A percentile compares a stretch with the other conserved stretches of the same genome.
Conservation (phyloP, 2,113 vertebrate genomes). For the Trogon melanurus region DNA sequence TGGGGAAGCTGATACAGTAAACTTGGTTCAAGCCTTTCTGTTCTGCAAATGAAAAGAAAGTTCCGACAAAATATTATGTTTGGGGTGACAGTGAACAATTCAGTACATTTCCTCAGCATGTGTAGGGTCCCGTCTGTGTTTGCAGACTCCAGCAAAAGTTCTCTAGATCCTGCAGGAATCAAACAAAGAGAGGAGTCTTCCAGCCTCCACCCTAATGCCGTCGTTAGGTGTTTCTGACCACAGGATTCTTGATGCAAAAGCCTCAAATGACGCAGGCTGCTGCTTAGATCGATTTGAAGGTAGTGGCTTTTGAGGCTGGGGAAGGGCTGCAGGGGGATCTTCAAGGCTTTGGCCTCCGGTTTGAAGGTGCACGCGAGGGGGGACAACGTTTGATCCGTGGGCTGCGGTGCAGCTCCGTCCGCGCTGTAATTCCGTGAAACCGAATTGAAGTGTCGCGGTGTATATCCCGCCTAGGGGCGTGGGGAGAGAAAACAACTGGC, state of each 20-base stretch:
- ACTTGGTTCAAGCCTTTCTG: background rate
- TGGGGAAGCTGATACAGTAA: background rate
- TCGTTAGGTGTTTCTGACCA: background rate
- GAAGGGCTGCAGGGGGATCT: background rate
- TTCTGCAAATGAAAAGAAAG: background rate
- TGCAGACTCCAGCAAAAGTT: background rate
- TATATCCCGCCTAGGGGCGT: background rate
- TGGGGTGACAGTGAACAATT: background rate
- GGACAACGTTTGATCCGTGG: background rate
- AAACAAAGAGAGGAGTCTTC: background rate
- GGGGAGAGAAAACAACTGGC: background rate
- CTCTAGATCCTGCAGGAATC: background rate
- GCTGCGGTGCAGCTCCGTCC: background rate
- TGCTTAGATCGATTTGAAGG: background rate
- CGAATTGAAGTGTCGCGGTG: background rate
- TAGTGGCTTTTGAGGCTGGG: background rate
- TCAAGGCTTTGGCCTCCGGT: background rate
- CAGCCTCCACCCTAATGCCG: background rate
- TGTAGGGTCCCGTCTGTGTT: background rate
- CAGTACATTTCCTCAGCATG: rapidly evolving
- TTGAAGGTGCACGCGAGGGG: background rate
- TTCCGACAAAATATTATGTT: background rate
- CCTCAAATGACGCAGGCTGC: background rate
- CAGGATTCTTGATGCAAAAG: background rate
- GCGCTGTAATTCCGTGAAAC: background rate